phyloP scores from a whole-genome alignment of 1,140 invertebrate species.

The Alviniconcha marisindica region DNA sequence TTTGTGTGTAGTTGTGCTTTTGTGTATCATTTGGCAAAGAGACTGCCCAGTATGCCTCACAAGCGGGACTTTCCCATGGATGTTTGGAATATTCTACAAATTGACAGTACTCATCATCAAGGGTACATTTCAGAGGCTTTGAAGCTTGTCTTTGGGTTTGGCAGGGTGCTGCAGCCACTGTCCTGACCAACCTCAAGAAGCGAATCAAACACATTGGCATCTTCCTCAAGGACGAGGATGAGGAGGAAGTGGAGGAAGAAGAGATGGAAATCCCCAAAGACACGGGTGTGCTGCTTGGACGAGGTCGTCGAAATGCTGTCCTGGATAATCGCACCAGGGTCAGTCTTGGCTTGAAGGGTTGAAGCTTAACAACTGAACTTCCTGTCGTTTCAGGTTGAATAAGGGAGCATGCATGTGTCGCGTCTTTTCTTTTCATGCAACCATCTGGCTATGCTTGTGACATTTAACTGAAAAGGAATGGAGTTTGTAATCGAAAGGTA shows the following conservation, averaged over 20 bases:
- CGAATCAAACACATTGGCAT: constrained; percentile 98
- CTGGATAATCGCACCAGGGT: constrained; percentile 96
- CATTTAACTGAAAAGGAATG: too few species aligned
- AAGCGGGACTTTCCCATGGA: too few species aligned
- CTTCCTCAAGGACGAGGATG: constrained; percentile 87
- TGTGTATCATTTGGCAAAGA: too few species aligned
- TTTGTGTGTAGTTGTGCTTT: too few species aligned
- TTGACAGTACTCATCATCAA: background rate
- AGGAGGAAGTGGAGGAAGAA: constrained; percentile 83
- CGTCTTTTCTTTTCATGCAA: background rate
- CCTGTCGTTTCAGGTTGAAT: background rate
- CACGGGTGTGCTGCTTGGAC: constrained; percentile 84
- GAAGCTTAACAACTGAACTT: too few species aligned
- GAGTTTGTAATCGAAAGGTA: too few species aligned
- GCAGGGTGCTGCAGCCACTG: constrained; percentile 86
- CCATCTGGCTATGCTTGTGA: too few species aligned
- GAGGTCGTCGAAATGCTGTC: constrained; percentile 94
- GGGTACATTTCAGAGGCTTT: too few species aligned
- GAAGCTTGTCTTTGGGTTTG: constrained; percentile 4
- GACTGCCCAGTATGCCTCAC: too few species aligned
- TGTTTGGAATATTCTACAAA: too few species aligned
- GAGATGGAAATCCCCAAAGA: constrained; percentile 83
- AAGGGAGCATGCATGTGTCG: background rate
- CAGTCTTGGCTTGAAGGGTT: constrained; percentile 45
- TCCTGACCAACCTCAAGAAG: constrained; percentile 93